Conservation (phyloP, 2,888 invertebrate genomes). For the Drosophila emarginata region DNA sequence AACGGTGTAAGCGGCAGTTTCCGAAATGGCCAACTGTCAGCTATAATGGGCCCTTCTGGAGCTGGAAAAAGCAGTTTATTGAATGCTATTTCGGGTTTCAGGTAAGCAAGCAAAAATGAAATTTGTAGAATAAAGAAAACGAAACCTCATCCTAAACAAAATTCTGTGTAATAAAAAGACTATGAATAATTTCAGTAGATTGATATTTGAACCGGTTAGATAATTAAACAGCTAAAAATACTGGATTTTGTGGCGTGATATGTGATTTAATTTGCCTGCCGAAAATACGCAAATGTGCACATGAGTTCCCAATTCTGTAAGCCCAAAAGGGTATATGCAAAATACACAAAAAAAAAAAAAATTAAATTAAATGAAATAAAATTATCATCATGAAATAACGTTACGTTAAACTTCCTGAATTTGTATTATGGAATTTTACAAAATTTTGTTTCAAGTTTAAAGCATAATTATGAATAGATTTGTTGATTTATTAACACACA, state of each 20-base stretch:
- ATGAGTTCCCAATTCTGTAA: not conserved
- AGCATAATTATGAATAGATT: constrained; percentile 7
- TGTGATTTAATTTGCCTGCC: not conserved
- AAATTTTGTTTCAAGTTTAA: not conserved
- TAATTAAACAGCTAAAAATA: constrained; percentile 15
- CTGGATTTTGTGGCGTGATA: constrained; percentile 9
- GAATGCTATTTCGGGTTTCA: constrained; percentile 90
- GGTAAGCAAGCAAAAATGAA: constrained; percentile 82
- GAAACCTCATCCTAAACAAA: constrained; percentile 10
- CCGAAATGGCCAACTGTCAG: constrained; percentile 86
- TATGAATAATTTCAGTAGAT: not conserved
- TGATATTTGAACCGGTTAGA: constrained; percentile 44
- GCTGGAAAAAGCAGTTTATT: constrained; percentile 90
- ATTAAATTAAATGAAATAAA: no score
- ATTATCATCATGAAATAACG: not conserved
- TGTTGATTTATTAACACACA: constrained; percentile 9
- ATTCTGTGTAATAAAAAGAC: constrained; percentile 4
- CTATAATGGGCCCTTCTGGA: constrained; percentile 88
- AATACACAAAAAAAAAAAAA: no score
- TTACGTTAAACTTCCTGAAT: not conserved
- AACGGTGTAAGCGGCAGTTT: constrained; percentile 86
- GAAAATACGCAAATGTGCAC: not conserved
- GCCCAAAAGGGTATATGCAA: not conserved
- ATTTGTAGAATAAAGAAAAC: constrained; percentile 7
- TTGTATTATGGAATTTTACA: not conserved